Percentiles rank a stretch among this genome's conserved stretches.
These are phyloP conservation scores for Pseudomyrmex flavicornis DNA, from an alignment of 1,140 invertebrate genomes.

Conservation along the genomic window DNA sequence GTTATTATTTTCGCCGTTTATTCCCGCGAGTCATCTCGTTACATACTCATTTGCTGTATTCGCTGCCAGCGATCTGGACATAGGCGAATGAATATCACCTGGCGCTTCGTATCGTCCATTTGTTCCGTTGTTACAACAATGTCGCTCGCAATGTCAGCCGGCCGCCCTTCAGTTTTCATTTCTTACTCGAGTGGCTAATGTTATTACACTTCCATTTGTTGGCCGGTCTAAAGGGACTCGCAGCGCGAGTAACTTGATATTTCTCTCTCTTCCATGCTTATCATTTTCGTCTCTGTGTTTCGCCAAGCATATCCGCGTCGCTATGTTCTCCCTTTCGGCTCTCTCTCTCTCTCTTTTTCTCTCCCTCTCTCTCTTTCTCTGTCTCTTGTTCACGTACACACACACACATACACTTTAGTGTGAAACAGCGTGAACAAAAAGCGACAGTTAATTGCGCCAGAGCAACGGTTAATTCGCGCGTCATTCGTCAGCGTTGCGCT, in stretches of 20 bases:
- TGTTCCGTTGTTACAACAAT: constrained; percentile 47
- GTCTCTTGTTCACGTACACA: neutral
- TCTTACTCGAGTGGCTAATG: constrained; percentile 73
- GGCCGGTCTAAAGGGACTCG: constrained; percentile 52
- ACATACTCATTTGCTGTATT: constrained; percentile 41
- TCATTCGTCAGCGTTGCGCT: constrained; percentile 31
- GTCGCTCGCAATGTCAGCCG: constrained; percentile 14
- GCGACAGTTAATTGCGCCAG: constrained; percentile 30
- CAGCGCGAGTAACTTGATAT: constrained; percentile 64
- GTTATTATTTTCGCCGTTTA: constrained; percentile 52
- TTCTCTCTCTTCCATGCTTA: constrained; percentile 27
- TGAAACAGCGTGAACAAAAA: constrained; percentile 8
- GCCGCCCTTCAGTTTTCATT: constrained; percentile 54
- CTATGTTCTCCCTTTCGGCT: neutral
- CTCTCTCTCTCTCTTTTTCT: neutral
- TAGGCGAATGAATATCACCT: constrained; percentile 52
- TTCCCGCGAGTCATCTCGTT: constrained; percentile 48
- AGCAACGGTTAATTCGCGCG: constrained; percentile 38
- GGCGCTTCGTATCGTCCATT: constrained; percentile 40
- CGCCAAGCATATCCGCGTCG: constrained; percentile 8
- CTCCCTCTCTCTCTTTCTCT: neutral
- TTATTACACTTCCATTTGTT: constrained; percentile 72
- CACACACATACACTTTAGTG: too few species aligned
- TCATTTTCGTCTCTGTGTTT: constrained; percentile 46
- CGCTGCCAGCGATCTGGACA: constrained; percentile 40